Percentiles rank a stretch among this genome's conserved stretches.
phyloP scores from a whole-genome alignment of 1,140 invertebrate genomes.

The Acromyrmex echinatior region DNA sequence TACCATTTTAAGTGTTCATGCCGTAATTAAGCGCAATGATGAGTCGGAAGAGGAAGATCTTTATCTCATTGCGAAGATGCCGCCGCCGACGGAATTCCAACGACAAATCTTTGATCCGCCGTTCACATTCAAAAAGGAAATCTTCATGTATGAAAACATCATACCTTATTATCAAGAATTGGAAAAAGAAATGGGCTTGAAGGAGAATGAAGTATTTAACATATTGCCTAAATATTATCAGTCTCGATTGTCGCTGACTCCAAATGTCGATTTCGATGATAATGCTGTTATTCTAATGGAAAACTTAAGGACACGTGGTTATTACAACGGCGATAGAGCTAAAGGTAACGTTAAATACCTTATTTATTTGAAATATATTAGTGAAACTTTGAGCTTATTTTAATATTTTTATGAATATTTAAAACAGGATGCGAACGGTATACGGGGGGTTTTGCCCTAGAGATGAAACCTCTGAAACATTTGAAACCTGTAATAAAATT shows the following conservation, averaged over 20 bases:
- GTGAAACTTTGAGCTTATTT: neutral
- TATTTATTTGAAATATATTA: neutral
- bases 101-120: constrained; percentile 81
- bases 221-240: constrained; percentile 87
- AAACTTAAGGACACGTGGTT: constrained; percentile 87
- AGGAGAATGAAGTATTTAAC: constrained; percentile 82
- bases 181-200: constrained; percentile 82
- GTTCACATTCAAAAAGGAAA: constrained; percentile 84
- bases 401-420: neutral
- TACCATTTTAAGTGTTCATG: constrained; percentile 85
- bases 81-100: constrained; percentile 81
- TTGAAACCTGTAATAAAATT: too few relatives aligned
- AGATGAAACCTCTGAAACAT: too few relatives aligned
- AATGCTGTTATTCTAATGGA: constrained; percentile 88
- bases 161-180: constrained; percentile 79
- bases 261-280: constrained; percentile 85
- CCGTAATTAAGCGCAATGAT: constrained; percentile 69
- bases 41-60: constrained; percentile 72
- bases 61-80: constrained; percentile 84
- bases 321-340: constrained; percentile 85
- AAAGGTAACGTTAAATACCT: constrained; percentile 62
- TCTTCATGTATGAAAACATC: constrained; percentile 80
- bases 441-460: too few relatives aligned
- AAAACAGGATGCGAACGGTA: neutral
- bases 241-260: constrained; percentile 84